Base-by-base conservation (phyloP, 2,797 vertebrate species). In the Pseudomugil tenellus region DNA sequence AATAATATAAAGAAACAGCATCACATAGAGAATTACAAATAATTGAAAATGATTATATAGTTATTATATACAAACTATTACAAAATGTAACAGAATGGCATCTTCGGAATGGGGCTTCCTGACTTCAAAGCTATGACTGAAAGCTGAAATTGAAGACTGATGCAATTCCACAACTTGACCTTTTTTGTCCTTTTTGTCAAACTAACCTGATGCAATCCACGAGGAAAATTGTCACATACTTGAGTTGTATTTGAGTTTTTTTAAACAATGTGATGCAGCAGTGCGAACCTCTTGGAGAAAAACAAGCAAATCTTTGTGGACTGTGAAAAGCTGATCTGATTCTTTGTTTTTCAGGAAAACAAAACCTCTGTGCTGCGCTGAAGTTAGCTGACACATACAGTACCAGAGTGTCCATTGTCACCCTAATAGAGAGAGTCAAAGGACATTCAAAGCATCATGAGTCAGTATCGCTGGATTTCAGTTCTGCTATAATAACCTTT, bases 261-360 rank as follows among this genome's bases (percentile, higher is more conserved):
- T n/a, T n/a, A n/a, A n/a, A n/a, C n/a, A n/a, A n/a, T n/a, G n/a
- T n/a, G n/a, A n/a, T 26, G 14, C 37, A 54, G 25, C 23, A 32
- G 59, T 56, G 52, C 46, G 57, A 52, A 48, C 62, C 11, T 58
- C 31, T 34, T 35, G 57, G 49, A 39, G 31, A 37, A 58, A 65
- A 70, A 81, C 80, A 87, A 73, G 64, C 35, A 48, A 37, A 72
- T 80, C 80, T 72, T 73, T 86, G 81, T 85, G 59, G 48, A 49
- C 56, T 29, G 72, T 35, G 61, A 77, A 71, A 57, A 79, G 68
- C 60, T 34, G 43, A 82, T 71, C 58, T 70, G 70, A 73, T 69
- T 73, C 78, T 77, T 90, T 91, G 85, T 91, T 84, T 73, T 73
- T 74, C 63, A 74, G 74, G 63, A 74, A 87, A 80, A 82, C 56